A percentile compares a stretch with the other conserved stretches of the same genome.
These are phyloP conservation scores for Hemichromis elongatus DNA, from an alignment of 2,113 vertebrate genomes.

Conservation along the genomic window DNA sequence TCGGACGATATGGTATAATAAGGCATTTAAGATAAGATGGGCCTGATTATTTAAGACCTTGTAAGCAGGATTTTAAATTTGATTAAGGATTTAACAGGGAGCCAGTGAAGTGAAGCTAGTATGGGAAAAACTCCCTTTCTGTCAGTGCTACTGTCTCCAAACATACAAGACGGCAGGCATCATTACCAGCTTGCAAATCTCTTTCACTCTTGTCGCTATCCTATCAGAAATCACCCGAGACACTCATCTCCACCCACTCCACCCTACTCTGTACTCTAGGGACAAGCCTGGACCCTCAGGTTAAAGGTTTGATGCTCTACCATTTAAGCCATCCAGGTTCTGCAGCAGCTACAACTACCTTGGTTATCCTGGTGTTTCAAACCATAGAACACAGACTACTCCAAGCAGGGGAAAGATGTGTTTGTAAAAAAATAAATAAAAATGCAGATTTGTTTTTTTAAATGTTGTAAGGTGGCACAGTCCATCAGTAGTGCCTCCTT, in stretches of 20 bases:
- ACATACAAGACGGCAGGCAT: background rate
- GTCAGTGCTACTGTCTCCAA: background rate
- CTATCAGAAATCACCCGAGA: background rate
- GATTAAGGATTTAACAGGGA: too few species aligned
- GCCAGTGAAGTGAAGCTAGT: too few species aligned
- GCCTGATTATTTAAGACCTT: too few species aligned
- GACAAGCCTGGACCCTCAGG: background rate
- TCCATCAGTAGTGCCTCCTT: background rate
- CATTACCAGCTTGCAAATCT: background rate
- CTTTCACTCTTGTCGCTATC: background rate
- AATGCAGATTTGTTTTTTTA: background rate
- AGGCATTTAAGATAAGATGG: too few species aligned
- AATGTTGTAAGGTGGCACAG: background rate
- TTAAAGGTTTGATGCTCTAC: background rate
- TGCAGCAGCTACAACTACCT: background rate
- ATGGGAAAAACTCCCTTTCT: background rate
- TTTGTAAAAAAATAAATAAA: background rate
- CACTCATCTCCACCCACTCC: background rate
- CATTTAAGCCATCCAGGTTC: background rate
- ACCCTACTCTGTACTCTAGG: background rate
- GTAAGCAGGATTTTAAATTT: too few species aligned
- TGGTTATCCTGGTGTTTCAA: background rate
- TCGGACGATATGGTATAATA: too few species aligned
- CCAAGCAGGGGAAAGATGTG: background rate
- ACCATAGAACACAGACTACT: rapidly evolving